Evolutionary conservation across 2,888 invertebrate species (phyloP), one percentile per base, ranked within the genome.

Genomic region (Hypolimnas misippus): DNA sequence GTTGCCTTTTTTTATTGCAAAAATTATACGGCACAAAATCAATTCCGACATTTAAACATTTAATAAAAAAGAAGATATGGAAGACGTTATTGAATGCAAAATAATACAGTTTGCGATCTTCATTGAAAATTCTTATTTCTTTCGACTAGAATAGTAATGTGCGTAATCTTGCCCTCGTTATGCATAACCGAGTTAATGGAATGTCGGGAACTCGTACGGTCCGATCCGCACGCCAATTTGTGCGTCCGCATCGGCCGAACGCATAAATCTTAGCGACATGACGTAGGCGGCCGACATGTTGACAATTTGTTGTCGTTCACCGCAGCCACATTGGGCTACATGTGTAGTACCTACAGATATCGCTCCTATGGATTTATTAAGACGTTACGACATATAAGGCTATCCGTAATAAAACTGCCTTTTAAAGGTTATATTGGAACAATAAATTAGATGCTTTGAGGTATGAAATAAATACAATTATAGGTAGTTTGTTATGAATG

Each of bases 231-330:
- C 79, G 86, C 86, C 90, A 90, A 90, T 90, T 91, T 90, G 89
- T 85, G 87, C 84, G 88, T 85, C 83, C 78, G 82, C 78, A 77
- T 79, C 77, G 78, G 68, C 72, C 70, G 76, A 77, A 81, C 81
- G 82, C 84, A 90, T 90, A 89, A 89, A 90, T 91, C 88, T 84
- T 72, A 67, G 62, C 72, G 87, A 88, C 89, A 81, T 84, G 81
- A 83, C 77, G 90, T 89, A 85, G 90, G 90, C 89, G 90, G 84
- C 67, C 71, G 81, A 87, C 90, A 87, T 79, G 87, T 84, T 87
- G 89, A 88, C 89, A 87, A 90, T 90, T 87, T 87, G 86, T 60
- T 62, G 66, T 66, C 59, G 57, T 49, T 56, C 53, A 38, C 57
- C 17, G 19, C 12, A 19, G 59, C 46, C 42, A 40, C 51, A 40